phyloP scores from a whole-genome alignment of 2,113 vertebrate species.

The Salvator merianae region DNA sequence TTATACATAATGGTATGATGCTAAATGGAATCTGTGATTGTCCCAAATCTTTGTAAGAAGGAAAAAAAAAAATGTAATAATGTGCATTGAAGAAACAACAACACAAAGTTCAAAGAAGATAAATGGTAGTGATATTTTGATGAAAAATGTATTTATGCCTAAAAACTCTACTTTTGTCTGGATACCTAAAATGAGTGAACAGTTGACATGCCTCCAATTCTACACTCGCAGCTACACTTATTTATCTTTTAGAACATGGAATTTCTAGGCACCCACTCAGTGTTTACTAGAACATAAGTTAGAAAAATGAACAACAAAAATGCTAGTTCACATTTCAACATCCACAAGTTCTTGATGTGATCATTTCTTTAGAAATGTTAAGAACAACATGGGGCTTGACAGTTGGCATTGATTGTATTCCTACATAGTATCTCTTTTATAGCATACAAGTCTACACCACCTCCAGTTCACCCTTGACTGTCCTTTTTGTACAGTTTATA shows the following conservation, averaged over 20 bases:
- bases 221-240: background rate
- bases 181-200: background rate
- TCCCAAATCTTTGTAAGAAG: background rate
- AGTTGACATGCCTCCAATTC: background rate
- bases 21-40: background rate
- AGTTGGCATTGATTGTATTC: background rate
- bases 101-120: background rate
- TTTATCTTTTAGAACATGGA: background rate
- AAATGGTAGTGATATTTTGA: background rate
- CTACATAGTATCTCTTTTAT: no score
- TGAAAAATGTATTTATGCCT: background rate
- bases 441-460: no score
- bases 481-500: no score
- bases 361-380: constrained; percentile 1
- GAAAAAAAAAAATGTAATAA: background rate
- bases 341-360: background rate
- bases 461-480: no score
- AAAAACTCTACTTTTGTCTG: background rate
- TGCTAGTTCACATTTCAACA: background rate
- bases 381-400: background rate
- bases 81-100: background rate
- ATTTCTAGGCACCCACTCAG: background rate
- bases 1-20: no score
- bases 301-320: background rate
- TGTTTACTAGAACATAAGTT: background rate